Conservation (phyloP, 2,888 invertebrate genomes). For the Allophyes oxyacanthae region DNA sequence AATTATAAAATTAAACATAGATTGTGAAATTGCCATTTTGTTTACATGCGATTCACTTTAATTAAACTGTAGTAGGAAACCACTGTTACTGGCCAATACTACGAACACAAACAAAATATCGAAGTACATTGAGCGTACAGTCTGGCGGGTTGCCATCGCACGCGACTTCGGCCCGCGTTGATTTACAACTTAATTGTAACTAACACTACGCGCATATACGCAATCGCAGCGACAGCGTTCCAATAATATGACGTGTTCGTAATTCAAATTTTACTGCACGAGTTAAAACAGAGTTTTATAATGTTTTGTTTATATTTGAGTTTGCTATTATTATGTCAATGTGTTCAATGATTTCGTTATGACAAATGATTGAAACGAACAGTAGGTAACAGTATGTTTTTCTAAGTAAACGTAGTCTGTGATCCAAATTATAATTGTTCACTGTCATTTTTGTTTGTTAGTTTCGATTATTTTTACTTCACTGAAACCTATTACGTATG, state of each 20-base stretch:
- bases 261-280: constrained; percentile 14
- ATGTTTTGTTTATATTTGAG: neutral
- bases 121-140: constrained; percentile 31
- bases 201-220: constrained; percentile 33
- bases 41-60: too few species aligned
- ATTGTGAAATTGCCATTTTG: too few species aligned
- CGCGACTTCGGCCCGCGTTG: constrained; percentile 30
- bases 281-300: neutral
- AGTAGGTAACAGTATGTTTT: too few species aligned
- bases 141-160: constrained; percentile 57
- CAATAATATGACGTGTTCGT: constrained; percentile 12
- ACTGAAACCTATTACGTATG: too few species aligned
- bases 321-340: too few species aligned
- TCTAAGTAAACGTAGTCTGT: too few species aligned
- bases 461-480: too few species aligned
- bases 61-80: constrained; percentile 20
- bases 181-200: constrained; percentile 61
- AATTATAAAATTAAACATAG: too few species aligned
- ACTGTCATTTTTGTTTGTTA: too few species aligned
- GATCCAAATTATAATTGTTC: too few species aligned
- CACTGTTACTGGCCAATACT: constrained; percentile 12
- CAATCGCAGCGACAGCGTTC: constrained; percentile 2
- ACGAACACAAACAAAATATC: constrained; percentile 29
- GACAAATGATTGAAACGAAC: too few species aligned
- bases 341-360: too few species aligned